Evolutionary conservation across 1,140 invertebrate species (phyloP).

Genomic region (Drosophila subpulchrella): DNA sequence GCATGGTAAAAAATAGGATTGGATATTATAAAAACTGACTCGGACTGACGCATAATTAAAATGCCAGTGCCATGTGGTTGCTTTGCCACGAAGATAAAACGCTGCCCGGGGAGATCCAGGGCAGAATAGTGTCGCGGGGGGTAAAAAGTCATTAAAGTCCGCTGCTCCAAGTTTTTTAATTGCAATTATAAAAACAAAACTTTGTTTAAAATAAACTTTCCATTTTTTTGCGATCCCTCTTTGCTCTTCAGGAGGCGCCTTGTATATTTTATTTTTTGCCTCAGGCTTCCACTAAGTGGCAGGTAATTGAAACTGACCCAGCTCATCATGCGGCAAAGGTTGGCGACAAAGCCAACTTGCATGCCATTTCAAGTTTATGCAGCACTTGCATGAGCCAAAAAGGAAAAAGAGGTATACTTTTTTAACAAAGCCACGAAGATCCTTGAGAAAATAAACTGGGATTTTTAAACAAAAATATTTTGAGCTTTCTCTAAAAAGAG

Average conservation of each 20-base stretch:
- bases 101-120: conserved; percentile 40
- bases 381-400: conserved; percentile 24
- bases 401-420: not conserved
- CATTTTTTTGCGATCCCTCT: conserved; percentile 18
- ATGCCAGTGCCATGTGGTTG: conserved; percentile 76
- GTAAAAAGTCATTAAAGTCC: conserved; percentile 75
- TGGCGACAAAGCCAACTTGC: conserved; percentile 18
- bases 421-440: not conserved
- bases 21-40: conserved; percentile 46
- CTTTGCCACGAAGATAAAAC: conserved; percentile 71
- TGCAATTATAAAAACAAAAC: conserved; percentile 75
- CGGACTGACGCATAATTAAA: conserved; percentile 79
- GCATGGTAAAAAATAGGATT: conserved; percentile 21
- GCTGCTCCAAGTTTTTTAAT: conserved; percentile 72
- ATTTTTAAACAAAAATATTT: not conserved
- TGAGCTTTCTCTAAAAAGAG: too few species aligned
- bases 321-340: conserved; percentile 51
- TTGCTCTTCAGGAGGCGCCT: conserved; percentile 12
- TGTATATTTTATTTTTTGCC: conserved; percentile 27
- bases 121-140: conserved; percentile 7
- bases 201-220: conserved; percentile 64
- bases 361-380: conserved; percentile 21
- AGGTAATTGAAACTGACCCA: conserved; percentile 61
- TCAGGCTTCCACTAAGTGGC: conserved; percentile 43
- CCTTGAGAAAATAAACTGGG: conserved; percentile 5